phyloP scores from a whole-genome alignment of 2,113 vertebrate genomes.

The Pogonocichla stellata region DNA sequence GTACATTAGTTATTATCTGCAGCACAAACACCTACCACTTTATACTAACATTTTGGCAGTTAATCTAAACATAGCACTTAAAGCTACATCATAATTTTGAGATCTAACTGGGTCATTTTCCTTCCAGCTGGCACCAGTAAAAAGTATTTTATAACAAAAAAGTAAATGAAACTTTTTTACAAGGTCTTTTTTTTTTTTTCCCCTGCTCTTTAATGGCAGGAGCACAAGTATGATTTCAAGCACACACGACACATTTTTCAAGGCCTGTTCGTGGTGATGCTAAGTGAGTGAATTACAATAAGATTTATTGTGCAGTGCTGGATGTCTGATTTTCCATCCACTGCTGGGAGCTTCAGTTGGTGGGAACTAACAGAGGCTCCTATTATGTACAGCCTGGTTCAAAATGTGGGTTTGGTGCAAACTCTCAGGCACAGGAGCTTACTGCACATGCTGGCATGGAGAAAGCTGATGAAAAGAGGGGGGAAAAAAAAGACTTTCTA shows the following conservation, averaged over 20 bases:
- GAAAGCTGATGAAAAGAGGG: conserved; percentile 70
- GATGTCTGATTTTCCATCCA: conserved; percentile 83
- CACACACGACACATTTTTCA: conserved; percentile 68
- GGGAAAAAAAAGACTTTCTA: not conserved
- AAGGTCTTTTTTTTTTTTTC: not conserved
- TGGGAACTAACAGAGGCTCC: conserved; percentile 72
- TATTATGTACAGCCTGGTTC: conserved; percentile 72
- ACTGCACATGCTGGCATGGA: conserved; percentile 61
- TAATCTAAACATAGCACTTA: conserved; percentile 93
- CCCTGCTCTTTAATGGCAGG: conserved; percentile 70
- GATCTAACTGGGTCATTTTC: conserved; percentile 75
- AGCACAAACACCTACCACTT: conserved; percentile 93
- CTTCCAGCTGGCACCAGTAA: conserved; percentile 76
- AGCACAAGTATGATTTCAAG: conserved; percentile 73
- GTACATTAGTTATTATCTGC: conserved; percentile 92
- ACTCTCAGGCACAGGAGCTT: conserved; percentile 62
- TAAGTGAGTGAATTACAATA: conserved; percentile 79
- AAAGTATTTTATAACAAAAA: conserved; percentile 74
- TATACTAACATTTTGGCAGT: conserved; percentile 92
- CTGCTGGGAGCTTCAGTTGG: conserved; percentile 74
- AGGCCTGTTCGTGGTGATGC: conserved; percentile 69
- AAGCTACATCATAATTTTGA: conserved; percentile 84
- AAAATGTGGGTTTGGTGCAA: conserved; percentile 71
- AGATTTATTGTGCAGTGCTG: conserved; percentile 79
- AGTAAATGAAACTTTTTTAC: conserved; percentile 78